Percentiles rank a stretch among this genome's conserved stretches.
Evolutionary conservation across 2,113 vertebrate species (phyloP).

Genomic region (Girardinichthys multiradiatus): DNA sequence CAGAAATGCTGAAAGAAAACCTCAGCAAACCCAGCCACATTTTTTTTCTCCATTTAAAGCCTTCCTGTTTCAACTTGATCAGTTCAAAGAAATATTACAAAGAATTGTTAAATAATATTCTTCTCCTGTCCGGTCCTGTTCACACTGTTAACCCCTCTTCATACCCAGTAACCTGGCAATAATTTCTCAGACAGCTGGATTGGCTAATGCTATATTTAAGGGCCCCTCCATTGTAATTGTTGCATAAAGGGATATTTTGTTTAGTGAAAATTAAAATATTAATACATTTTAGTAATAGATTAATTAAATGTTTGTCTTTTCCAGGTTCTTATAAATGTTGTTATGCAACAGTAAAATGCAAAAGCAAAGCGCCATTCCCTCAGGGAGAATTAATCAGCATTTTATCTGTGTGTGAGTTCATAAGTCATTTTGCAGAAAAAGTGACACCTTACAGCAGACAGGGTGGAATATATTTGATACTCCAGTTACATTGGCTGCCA

Average conservation of each 20-base stretch:
- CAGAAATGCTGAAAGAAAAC: background rate
- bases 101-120: background rate
- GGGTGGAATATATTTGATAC: background rate
- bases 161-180: constrained; percentile 23
- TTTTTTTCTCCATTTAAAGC: background rate
- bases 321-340: background rate
- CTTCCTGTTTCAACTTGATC: constrained; percentile 16
- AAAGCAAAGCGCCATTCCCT: constrained; percentile 3
- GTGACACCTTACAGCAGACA: background rate
- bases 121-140: constrained; percentile 16
- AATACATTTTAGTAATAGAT: background rate
- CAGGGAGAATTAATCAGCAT: constrained; percentile 30
- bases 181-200: constrained; percentile 12
- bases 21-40: background rate
- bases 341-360: constrained; percentile 16
- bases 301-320: background rate
- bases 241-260: background rate
- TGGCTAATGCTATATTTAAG: constrained; percentile 15
- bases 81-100: background rate
- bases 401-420: constrained; percentile 12
- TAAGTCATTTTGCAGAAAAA: constrained; percentile 28
- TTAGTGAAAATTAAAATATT: background rate
- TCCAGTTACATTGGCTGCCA: background rate
- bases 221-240: background rate
- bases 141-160: constrained; percentile 1